Conservation (phyloP, 2,888 invertebrate genomes). For the Geotrupes spiniger region DNA sequence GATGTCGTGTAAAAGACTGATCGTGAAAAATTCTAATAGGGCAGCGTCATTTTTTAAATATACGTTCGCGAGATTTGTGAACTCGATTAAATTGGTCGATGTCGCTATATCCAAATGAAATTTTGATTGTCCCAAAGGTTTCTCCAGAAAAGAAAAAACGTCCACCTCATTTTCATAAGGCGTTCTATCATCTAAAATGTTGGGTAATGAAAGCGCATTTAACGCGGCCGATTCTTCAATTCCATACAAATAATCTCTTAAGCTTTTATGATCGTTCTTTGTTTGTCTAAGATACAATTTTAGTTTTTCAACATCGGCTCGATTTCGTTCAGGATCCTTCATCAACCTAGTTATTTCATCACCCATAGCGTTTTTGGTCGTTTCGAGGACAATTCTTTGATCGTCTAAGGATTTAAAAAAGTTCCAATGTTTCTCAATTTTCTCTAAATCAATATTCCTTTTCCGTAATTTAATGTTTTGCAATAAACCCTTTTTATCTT, state of each 20-base stretch:
- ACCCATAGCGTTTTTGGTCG: conserved; percentile 53
- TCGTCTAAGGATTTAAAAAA: conserved; percentile 58
- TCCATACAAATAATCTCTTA: conserved; percentile 65
- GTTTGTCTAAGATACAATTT: conserved; percentile 53
- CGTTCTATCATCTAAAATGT: conserved; percentile 63
- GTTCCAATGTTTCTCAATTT: conserved; percentile 60
- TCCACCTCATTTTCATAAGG: conserved; percentile 50
- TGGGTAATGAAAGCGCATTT: conserved; percentile 67
- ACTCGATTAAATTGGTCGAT: conserved; percentile 56
- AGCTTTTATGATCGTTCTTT: conserved; percentile 57
- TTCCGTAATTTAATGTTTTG: conserved; percentile 58
- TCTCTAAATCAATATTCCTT: conserved; percentile 54
- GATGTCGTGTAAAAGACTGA: conserved; percentile 54
- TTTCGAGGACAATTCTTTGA: conserved; percentile 55
- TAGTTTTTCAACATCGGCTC: conserved; percentile 52
- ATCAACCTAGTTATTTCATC: conserved; percentile 52
- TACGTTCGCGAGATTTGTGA: conserved; percentile 58
- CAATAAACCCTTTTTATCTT: conserved; percentile 53
- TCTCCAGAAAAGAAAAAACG: conserved; percentile 37
- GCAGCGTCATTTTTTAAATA: conserved; percentile 68
- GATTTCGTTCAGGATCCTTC: conserved; percentile 39
- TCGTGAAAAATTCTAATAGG: conserved; percentile 63
- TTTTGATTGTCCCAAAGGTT: conserved; percentile 44
- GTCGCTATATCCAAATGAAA: conserved; percentile 58
- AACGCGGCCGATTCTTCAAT: conserved; percentile 69